Base-by-base conservation (phyloP, 37 sponge, comb jelly and placozoan genomes). In the Petrosia ficiformis region DNA sequence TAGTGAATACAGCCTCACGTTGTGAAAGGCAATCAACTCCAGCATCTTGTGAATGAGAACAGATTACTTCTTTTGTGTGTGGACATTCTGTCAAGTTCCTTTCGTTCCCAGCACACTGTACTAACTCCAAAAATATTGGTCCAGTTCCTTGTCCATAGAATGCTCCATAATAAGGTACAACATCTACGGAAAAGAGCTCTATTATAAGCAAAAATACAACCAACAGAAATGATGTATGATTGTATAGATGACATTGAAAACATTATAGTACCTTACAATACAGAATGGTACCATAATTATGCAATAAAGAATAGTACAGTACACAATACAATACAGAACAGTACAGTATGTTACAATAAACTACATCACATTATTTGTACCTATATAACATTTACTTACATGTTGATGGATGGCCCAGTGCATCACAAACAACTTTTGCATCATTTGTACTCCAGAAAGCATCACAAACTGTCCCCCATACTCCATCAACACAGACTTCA, bases 391-490 rank as follows among this genome's bases (percentile, higher is more conserved):
- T n/a, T 19, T 48, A 19, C 54, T 48, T 48, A 48, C 54, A 48
- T 8, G 54, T 48, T 19, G 54, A 35, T 25, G 68, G 34, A 26
- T 39, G 39, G 37, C 81, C 81, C 2, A 80, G 40, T 44, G 58
- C 42, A 31, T 39, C 30, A 58, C 81, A 80, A 26, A 73, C 81
- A 25, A 80, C 81, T 26, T 54, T 72, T 2, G 81, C 81, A 80
- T 71, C 81, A 34, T 10, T 29, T 26, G 30, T 60, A 25, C n/a
- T 54, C 81, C 81, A 80, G 25, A 25, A 8, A 22, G n/a, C 5
- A 36, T 80, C 72, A 71, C 81, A 80, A 31, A 80, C 65, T 39
- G 73, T 72, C 22, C 81, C 81, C 81, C 81, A 80, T 19, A 38
- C 25, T 8, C 67, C 65, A 28, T 52, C 3, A 56, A 57, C 30